These are phyloP conservation scores for Spinus olivaceus DNA, from an alignment of 2,797 vertebrate species.

Conservation along the genomic window DNA sequence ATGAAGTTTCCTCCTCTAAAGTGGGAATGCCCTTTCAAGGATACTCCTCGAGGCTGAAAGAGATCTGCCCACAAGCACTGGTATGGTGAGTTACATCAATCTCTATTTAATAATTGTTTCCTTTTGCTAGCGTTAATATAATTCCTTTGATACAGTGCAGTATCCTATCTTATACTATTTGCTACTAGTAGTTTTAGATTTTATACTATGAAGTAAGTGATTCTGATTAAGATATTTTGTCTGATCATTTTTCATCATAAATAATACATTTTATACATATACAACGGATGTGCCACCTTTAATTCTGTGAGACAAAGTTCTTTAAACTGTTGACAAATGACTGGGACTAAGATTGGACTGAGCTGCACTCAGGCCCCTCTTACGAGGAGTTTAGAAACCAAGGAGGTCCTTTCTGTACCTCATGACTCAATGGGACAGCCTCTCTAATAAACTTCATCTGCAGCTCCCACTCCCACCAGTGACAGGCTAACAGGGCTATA, in stretches of 20 bases:
- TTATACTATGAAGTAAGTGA: neutral
- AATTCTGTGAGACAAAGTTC: neutral
- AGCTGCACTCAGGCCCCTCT: neutral
- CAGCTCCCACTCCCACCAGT: neutral
- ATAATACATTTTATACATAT: neutral
- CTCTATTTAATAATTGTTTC: neutral
- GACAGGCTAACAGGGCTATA: neutral
- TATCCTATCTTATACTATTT: neutral
- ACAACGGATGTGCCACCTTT: neutral
- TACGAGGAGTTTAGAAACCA: neutral
- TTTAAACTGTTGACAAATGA: neutral
- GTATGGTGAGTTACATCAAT: neutral
- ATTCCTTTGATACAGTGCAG: neutral
- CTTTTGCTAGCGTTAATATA: neutral
- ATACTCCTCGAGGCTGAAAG: fast-evolving
- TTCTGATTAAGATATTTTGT: neutral
- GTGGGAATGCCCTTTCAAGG: neutral
- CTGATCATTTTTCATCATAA: neutral
- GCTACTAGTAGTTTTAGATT: neutral
- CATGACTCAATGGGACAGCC: fast-evolving
- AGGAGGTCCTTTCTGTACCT: neutral
- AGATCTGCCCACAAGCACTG: neutral
- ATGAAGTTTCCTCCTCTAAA: neutral
- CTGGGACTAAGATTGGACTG: neutral
- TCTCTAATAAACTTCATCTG: neutral